These are phyloP conservation scores for Leucopsar rothschildi DNA, from an alignment of 2,113 vertebrate genomes.

Conservation along the genomic window DNA sequence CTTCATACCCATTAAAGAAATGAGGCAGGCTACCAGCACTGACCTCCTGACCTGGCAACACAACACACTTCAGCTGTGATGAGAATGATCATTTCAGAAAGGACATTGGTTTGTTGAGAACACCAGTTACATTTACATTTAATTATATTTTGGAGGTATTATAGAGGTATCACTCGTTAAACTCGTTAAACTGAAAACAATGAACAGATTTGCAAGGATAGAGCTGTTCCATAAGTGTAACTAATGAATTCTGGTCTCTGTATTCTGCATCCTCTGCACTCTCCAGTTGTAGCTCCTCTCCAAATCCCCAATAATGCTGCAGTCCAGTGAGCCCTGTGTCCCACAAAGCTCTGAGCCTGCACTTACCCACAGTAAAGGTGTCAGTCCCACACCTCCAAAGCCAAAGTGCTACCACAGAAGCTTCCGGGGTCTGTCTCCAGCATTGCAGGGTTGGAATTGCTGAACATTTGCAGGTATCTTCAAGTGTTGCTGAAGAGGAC, in stretches of 20 bases:
- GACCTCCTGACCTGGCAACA: not conserved
- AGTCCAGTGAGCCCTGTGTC: not conserved
- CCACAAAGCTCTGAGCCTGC: not conserved
- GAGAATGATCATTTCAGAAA: not conserved
- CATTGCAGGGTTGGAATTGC: not conserved
- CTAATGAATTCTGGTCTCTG: not conserved
- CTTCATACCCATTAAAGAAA: not conserved
- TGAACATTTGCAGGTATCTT: not conserved
- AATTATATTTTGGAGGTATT: not conserved
- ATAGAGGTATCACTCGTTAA: not conserved
- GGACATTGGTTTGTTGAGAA: not conserved
- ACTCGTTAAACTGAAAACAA: not conserved
- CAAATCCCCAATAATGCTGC: not conserved
- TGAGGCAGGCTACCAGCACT: rapidly evolving
- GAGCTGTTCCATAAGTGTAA: not conserved
- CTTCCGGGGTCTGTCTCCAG: not conserved
- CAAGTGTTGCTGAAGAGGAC: not conserved
- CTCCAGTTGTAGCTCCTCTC: not conserved
- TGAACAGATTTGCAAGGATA: not conserved
- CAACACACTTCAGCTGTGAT: not conserved
- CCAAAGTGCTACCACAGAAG: not conserved
- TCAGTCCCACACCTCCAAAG: not conserved
- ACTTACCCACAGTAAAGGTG: not conserved
- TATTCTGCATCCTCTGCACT: not conserved
- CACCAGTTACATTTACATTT: not conserved